Base-by-base conservation (phyloP, 1,140 invertebrate species). In the Saccostrea glomerata region DNA sequence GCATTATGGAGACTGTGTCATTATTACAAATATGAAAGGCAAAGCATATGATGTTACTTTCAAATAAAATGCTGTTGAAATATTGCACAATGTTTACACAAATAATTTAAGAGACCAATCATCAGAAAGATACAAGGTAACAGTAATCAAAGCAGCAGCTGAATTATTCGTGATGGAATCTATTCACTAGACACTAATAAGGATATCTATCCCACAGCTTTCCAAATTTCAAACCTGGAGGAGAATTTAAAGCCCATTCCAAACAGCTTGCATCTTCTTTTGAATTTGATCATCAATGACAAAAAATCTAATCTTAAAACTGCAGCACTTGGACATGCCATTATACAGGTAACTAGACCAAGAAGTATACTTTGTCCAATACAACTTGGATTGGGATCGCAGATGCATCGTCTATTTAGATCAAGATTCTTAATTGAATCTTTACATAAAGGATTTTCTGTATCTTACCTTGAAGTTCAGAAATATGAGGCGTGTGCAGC, bases 361-460 rank as follows among this genome's bases (percentile, higher is more conserved):
- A 86, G 77, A 84, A 36, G 23, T 11, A 0, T 91, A 6, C 83
- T 92, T n/a, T 58, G 84, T 11, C 91, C 87, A 17, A 40, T 92
- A 13, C 90, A 91, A 56, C 15, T 92, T 54, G 90, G 90, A 0
- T 73, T 92, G 5, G 90, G 86, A 20, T 82, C 92, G 0, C 88
- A 90, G 36, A 56, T 91, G 77, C 91, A 92, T 70, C 87, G 89
- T 73, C 77, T 87, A 12, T 91, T 90, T 88, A 85, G 58, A 30
- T 92, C 92, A 13, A 84, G 66, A 55, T 90, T 89, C 85, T 47
- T 92, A 88, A 86, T 93, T 56, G 91, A 92, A 55, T 86, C 87
- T 0, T 36, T 36, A 36, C 30, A 36, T 36, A 36, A 36, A 36
- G 30, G 30, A 36, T 36, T 36, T 36, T 36, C 30, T 36, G 30